These are phyloP conservation scores for Paguma larvata DNA, from an alignment of 2,797 vertebrate genomes.

Conservation along the genomic window DNA sequence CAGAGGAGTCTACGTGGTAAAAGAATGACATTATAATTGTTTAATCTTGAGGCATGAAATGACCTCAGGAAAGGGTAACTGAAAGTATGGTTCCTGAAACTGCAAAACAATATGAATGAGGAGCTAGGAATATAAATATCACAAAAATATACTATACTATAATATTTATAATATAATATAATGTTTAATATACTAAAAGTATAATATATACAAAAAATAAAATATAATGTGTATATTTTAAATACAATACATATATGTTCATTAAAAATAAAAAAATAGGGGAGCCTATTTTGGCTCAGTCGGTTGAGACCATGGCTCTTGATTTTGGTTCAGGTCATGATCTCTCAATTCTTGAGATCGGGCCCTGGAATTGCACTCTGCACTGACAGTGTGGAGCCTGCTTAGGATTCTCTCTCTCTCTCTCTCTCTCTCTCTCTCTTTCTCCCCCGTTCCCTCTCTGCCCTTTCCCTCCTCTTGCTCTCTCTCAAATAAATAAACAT, in stretches of 20 bases:
- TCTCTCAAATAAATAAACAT: no score
- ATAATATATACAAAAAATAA: not conserved
- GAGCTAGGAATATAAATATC: not conserved
- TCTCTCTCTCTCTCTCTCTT: no score
- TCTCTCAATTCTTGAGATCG: no score
- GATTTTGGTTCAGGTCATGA: no score
- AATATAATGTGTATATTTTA: not conserved
- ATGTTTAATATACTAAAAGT: no score
- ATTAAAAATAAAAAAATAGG: constrained; percentile 16
- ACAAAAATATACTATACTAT: not conserved
- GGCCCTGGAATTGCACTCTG: no score
- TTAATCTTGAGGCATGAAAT: constrained; percentile 62
- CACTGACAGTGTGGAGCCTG: no score
- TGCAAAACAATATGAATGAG: not conserved
- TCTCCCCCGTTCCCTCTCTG: no score
- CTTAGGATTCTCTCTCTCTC: no score
- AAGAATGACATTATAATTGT: constrained; percentile 12
- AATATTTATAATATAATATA: not conserved
- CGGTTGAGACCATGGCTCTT: no score
- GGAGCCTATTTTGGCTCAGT: no score
- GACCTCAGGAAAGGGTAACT: not conserved
- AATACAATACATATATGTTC: not conserved
- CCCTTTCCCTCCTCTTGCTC: no score
- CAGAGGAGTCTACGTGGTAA: not conserved
- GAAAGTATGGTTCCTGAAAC: not conserved